Base-by-base conservation (phyloP, 1,140 invertebrate genomes). In the Micrasema longulum region DNA sequence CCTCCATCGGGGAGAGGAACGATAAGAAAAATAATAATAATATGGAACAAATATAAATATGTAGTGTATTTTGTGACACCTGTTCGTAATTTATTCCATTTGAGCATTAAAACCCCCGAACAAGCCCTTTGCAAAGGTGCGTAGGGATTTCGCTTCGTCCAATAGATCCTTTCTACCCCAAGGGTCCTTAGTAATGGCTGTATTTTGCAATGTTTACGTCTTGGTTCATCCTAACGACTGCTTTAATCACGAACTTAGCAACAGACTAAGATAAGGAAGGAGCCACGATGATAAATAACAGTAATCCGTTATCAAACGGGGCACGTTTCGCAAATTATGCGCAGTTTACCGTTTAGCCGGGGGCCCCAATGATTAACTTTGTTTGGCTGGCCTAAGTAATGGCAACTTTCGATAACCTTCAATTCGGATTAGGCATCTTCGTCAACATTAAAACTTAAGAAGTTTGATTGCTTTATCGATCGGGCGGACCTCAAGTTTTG, bases 231-330 rank as follows among this genome's bases (percentile, higher is more conserved):
- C 60, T 72, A 72, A 72, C 55, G 71, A 68, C 50, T 60, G 64
- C 52, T 38, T 68, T 72, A 72, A 72, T 72, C 71, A 52, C 43
- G 64, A 72, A 72, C 62, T 72, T 67, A 68, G 64, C 71, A 53
- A 60, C 65, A 50, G 52, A 47, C 48, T 38, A 43, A 72, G 71
- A 72, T 68, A 68, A 68, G 71, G 43, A 41, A 67, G 60, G 62
- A 65, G 55, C 62, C 64, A 53, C 60, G 67, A 72, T 72, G 63
- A 72, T 72, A 72, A 68, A 72, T 72, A 72, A 62, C 64, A 11
- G 53, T 45, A 68, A 72, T 72, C 67, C 63, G 10, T 72, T 72
- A 72, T 68, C 43, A 55, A 50, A 60, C 16, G 16, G 47, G 14
- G 12, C 70, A 65, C 71, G 70, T 60, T 65, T 67, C 16, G 62